Evolutionary conservation across 1,140 invertebrate species (phyloP), one percentile per base, ranked within the genome.

Genomic region (Metopolophium dirhodum): DNA sequence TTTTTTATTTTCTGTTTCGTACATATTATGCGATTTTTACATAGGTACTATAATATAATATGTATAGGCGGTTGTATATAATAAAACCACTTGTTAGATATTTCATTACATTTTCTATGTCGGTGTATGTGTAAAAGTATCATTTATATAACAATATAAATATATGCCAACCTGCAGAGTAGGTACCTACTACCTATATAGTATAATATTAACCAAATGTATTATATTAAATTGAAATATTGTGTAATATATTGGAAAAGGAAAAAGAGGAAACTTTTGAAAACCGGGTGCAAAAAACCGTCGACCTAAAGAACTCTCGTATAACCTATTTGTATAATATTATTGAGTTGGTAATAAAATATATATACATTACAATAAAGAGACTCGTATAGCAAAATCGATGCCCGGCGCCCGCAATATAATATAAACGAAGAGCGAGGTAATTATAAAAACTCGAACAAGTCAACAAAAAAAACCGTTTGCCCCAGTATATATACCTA

Each of bases 31-130:
- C 14, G 20, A 7, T 11, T 51, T 20, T 51, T 51, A 51, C 49
- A 51, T 51, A 4, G 41, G 41, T 41, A 51, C 18, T 22, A 22
- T 54, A 54, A 23, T 54, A 54, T 54, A 23, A 54, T 54, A 23
- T 23, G 6, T 54, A 54, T 54, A 54, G 3, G 23, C 7, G 20
- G 7, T 54, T 22, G 20, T 82, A 37, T 83, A 37, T 4, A 83
- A 14, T 47, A 86, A 86, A 86, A 86, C 85, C 85, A 86, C 85
- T 86, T 86, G 51, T 90, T 37, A 11, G 87, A 89, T 51, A 35
- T 54, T 89, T 51, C 87, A 89, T 49, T 57, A 37, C 14, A 18
- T 77, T 77, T n/a, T 14, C 30, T n/a, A 77, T 77, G 6, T 18
- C 0, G 14, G 26, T n/a, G 30, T 14, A 6, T 77, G 61, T 77